A percentile compares a stretch with the other conserved stretches of the same genome.
These are phyloP conservation scores for Galaxias olidus DNA, from an alignment of 2,797 vertebrate genomes.

Conservation along the genomic window DNA sequence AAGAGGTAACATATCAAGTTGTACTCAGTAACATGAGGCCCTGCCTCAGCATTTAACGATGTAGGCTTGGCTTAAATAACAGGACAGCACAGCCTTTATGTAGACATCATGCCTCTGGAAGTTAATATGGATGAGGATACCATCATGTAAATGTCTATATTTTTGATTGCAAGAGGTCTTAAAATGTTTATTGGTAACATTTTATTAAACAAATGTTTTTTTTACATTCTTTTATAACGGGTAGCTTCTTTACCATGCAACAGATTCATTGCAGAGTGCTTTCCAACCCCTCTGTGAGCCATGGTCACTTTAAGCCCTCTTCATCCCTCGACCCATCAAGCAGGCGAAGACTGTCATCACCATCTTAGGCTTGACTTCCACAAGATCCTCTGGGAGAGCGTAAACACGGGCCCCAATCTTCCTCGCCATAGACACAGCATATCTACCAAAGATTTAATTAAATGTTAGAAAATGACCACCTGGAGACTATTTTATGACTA, in stretches of 20 bases:
- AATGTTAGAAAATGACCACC: too few species aligned
- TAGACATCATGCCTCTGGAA: constrained; percentile 38
- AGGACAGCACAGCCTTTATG: constrained; percentile 39
- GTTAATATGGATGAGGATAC: constrained; percentile 24
- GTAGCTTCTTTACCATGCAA: constrained; percentile 63
- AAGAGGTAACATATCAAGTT: constrained; percentile 42
- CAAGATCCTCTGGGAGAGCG: constrained; percentile 93
- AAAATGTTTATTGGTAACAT: constrained; percentile 66
- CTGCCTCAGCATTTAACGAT: constrained; percentile 33
- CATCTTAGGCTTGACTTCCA: constrained; percentile 98
- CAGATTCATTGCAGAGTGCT: constrained; percentile 67
- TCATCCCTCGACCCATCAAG: constrained; percentile 98
- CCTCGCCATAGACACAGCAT: constrained; percentile 95
- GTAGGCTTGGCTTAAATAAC: constrained; percentile 45
- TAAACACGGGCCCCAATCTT: constrained; percentile 95
- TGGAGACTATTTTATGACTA: too few species aligned
- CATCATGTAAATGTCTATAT: constrained; percentile 4
- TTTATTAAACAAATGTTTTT: constrained; percentile 45
- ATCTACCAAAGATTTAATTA: constrained; percentile 79
- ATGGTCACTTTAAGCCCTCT: constrained; percentile 76
- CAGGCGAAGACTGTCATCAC: constrained; percentile 99
- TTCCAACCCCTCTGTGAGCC: constrained; percentile 46
- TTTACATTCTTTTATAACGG: constrained; percentile 73
- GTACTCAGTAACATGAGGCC: constrained; percentile 34
- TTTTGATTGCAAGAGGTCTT: constrained; percentile 29